A percentile compares a stretch with the other conserved stretches of the same genome.
Conservation (phyloP, 2,113 vertebrate species). For the Chamaea fasciata region DNA sequence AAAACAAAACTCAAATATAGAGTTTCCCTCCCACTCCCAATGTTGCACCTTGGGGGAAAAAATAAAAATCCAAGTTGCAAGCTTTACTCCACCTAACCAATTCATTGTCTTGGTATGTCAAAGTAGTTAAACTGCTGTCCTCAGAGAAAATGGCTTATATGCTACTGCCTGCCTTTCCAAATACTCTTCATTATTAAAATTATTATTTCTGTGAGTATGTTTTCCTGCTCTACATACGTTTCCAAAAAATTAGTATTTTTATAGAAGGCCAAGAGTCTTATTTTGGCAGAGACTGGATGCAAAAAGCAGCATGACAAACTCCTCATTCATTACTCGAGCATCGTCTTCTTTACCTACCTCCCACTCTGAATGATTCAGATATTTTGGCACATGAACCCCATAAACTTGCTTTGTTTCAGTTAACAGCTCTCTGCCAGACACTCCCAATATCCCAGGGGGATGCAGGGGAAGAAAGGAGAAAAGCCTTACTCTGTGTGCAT, state of each 20-base stretch:
- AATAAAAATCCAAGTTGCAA: not conserved
- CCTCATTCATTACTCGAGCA: not conserved
- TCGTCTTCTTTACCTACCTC: constrained; percentile 26
- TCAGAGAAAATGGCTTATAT: not conserved
- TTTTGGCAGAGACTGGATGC: not conserved
- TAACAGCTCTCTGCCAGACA: constrained; percentile 10
- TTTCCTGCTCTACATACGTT: not conserved
- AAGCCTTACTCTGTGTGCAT: constrained; percentile 86
- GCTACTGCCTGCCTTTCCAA: not conserved
- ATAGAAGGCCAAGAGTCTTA: not conserved
- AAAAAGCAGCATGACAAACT: not conserved
- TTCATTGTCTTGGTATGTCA: not conserved
- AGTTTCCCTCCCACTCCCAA: not conserved
- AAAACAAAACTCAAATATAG: not conserved
- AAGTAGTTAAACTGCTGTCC: not conserved
- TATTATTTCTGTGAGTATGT: not conserved
- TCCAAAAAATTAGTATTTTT: not conserved
- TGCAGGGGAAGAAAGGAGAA: not conserved
- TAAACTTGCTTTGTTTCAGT: constrained; percentile 27
- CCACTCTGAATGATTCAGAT: constrained; percentile 55
- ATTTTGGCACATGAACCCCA: constrained; percentile 39
- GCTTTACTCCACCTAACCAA: not conserved
- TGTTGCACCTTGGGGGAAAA: not conserved
- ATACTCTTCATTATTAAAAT: not conserved
- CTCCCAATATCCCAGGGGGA: constrained; percentile 12